phyloP scores from a whole-genome alignment of 2,113 vertebrate genomes.

The Charina bottae region DNA sequence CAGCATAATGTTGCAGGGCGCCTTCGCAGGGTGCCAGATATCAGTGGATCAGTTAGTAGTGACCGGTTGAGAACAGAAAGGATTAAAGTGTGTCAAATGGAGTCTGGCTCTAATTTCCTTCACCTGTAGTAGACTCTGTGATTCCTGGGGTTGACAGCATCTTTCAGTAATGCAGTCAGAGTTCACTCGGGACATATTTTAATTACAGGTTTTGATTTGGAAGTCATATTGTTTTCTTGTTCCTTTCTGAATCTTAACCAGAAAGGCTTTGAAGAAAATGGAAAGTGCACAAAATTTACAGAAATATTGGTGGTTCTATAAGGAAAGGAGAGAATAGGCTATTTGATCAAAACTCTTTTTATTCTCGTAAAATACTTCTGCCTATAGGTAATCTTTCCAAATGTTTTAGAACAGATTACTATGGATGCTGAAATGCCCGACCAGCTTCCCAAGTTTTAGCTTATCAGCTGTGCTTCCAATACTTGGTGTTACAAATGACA shows the following conservation, averaged over 20 bases:
- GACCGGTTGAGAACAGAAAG: too few relatives aligned
- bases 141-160: not conserved
- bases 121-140: not conserved
- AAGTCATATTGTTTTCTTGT: conserved; percentile 41
- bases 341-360: not conserved
- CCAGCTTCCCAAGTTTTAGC: conserved; percentile 53
- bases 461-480: conserved; percentile 14
- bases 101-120: not conserved
- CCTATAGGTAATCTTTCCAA: conserved; percentile 32
- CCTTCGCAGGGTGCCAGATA: too few relatives aligned
- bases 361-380: conserved; percentile 47
- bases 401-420: conserved; percentile 21
- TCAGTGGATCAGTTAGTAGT: too few relatives aligned
- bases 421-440: conserved; percentile 47
- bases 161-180: not conserved
- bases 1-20: too few relatives aligned
- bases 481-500: not conserved
- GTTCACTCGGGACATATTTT: not conserved
- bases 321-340: conserved; percentile 52
- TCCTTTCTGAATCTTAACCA: conserved; percentile 60
- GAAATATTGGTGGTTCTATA: conserved; percentile 51
- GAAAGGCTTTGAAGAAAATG: conserved; percentile 68
- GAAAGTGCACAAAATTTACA: conserved; percentile 45
- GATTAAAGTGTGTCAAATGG: too few relatives aligned
- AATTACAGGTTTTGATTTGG: conserved; percentile 60